phyloP scores from a whole-genome alignment of 2,888 invertebrate species.

The Linnaemya tessellans region DNA sequence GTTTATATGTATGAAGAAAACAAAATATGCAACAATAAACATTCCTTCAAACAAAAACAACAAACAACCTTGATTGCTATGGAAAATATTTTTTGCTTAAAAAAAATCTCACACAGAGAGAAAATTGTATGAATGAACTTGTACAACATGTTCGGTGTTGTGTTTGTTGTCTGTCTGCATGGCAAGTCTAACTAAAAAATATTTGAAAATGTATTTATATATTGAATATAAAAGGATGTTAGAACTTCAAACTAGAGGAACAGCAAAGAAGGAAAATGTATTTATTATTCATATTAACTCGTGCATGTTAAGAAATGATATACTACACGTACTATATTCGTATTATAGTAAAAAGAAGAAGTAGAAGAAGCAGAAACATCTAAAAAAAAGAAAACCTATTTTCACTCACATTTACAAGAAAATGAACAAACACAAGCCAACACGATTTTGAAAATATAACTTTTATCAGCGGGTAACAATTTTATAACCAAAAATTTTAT shows the following conservation, averaged over 20 bases:
- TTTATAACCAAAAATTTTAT: slow-evolving; percentile 79
- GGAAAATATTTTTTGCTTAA: slow-evolving; percentile 14
- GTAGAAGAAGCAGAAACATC: not conserved
- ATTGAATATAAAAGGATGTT: slow-evolving; percentile 21
- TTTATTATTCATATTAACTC: slow-evolving; percentile 63
- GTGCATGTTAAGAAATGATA: slow-evolving; percentile 66
- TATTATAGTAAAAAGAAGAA: not conserved
- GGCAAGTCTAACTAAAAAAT: slow-evolving; percentile 26
- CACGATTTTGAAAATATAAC: slow-evolving; percentile 73
- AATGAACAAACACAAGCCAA: slow-evolving; percentile 48
- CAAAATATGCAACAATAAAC: slow-evolving; percentile 6
- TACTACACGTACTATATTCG: slow-evolving; percentile 9
- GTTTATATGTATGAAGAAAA: slow-evolving; percentile 1
- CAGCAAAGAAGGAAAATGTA: slow-evolving; percentile 37
- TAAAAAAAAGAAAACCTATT: slow-evolving; percentile 8
- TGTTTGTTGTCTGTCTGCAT: not conserved
- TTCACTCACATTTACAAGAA: slow-evolving; percentile 22
- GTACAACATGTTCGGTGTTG: slow-evolving; percentile 21
- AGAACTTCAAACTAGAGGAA: slow-evolving; percentile 38
- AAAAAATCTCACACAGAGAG: not conserved
- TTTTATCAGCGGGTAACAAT: slow-evolving; percentile 74
- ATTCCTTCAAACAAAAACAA: slow-evolving; percentile 14
- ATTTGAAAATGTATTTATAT: not conserved
- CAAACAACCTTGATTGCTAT: slow-evolving; percentile 46
- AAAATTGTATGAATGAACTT: slow-evolving; percentile 1